Percentiles rank a stretch among this genome's conserved stretches.
Evolutionary conservation across 2,888 invertebrate species (phyloP).

Genomic region (Scaptodrosophila latifasciaeformis): DNA sequence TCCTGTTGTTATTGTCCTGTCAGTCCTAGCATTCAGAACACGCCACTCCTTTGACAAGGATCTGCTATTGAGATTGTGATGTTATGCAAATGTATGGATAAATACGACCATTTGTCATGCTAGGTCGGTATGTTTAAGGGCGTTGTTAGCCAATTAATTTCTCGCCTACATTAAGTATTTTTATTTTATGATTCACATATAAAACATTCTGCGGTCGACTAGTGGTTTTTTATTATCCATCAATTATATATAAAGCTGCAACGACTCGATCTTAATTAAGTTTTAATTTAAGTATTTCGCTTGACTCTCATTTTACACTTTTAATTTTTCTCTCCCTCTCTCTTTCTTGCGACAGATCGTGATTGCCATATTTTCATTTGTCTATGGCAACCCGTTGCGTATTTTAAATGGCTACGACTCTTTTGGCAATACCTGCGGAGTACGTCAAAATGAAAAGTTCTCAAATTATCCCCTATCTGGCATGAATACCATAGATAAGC

Average conservation of each 20-base stretch:
- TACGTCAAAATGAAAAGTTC: constrained; percentile 84
- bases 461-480: constrained; percentile 86
- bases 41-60: constrained; percentile 32
- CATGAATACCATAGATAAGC: constrained; percentile 85
- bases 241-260: too few relatives aligned
- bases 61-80: constrained; percentile 3
- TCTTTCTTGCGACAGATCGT: too few relatives aligned
- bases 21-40: constrained; percentile 23
- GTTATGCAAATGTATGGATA: constrained; percentile 14
- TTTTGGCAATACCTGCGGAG: constrained; percentile 95
- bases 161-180: too few relatives aligned
- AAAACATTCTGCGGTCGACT: too few relatives aligned
- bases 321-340: too few relatives aligned
- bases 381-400: constrained; percentile 89
- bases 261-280: too few relatives aligned
- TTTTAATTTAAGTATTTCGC: too few relatives aligned
- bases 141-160: constrained; percentile 40
- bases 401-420: constrained; percentile 94
- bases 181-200: too few relatives aligned
- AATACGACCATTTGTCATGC: constrained; percentile 25
- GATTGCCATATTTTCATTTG: constrained; percentile 90
- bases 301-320: too few relatives aligned
- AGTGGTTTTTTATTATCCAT: too few relatives aligned
- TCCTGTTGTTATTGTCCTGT: constrained; percentile 8
- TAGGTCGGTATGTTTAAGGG: constrained; percentile 15